Conservation (phyloP, 2,113 vertebrate genomes). For the Condylura cristata region DNA sequence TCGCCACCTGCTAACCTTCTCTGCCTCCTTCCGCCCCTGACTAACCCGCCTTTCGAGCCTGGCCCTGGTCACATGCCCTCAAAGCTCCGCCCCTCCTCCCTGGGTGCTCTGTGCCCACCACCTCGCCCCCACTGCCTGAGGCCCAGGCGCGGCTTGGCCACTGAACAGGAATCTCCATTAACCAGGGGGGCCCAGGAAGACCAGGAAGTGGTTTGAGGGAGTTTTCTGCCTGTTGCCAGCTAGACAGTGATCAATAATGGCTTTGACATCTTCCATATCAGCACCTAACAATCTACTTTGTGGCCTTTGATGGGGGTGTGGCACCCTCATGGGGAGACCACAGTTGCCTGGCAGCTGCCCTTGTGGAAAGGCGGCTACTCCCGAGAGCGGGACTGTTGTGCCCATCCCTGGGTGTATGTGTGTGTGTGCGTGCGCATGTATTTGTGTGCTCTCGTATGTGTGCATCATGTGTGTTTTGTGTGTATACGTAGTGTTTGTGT, state of each 20-base stretch:
- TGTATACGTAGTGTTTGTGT: background rate
- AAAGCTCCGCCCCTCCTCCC: background rate
- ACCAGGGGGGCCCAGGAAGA: fast-evolving
- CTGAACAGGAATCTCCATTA: background rate
- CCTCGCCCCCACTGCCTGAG: too few species aligned
- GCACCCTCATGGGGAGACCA: too few species aligned
- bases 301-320: fast-evolving
- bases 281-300: background rate
- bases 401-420: background rate
- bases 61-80: background rate
- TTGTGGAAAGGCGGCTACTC: background rate
- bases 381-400: fast-evolving
- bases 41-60: background rate
- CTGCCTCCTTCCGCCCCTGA: background rate
- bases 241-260: fast-evolving
- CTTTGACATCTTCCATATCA: background rate
- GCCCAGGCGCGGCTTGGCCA: background rate
- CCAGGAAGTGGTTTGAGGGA: background rate
- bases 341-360: background rate
- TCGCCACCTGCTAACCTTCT: background rate
- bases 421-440: background rate
- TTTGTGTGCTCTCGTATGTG: background rate
- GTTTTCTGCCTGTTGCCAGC: background rate
- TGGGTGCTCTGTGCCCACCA: background rate
- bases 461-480: background rate